These are phyloP conservation scores for Bombylius major DNA, from an alignment of 2,888 invertebrate species.

Conservation along the genomic window DNA sequence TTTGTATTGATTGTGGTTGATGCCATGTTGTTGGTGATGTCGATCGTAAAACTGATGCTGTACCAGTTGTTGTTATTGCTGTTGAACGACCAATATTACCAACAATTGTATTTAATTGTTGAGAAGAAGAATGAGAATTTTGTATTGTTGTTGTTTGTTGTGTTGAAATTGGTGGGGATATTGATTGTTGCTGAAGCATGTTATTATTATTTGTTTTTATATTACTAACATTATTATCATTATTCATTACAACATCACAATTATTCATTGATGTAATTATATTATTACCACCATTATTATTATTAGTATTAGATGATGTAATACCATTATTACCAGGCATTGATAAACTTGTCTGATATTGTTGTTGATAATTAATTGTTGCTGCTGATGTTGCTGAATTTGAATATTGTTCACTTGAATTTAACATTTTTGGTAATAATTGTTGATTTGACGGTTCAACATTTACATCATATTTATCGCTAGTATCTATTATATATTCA, in stretches of 20 bases:
- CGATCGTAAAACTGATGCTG: not conserved
- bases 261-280: not conserved
- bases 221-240: not conserved
- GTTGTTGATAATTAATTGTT: not conserved
- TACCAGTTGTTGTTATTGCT: not conserved
- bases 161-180: not conserved
- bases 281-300: not conserved
- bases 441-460: not conserved
- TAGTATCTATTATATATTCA: too few relatives aligned
- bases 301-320: not conserved
- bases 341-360: not conserved
- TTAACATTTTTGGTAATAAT: not conserved
- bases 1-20: not conserved
- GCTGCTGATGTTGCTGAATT: not conserved
- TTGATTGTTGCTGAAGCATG: not conserved
- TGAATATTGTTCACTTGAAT: not conserved
- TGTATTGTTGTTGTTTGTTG: too few relatives aligned
- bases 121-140: too few relatives aligned
- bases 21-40: conserved; percentile 1
- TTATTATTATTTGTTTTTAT: not conserved
- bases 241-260: not conserved
- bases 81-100: too few relatives aligned
- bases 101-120: too few relatives aligned
- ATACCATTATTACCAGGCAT: not conserved
- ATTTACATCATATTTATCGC: too few relatives aligned